Evolutionary conservation across 2,113 vertebrate genomes (phyloP), one percentile per base, ranked within the genome.

Genomic region (Antigone vipio): DNA sequence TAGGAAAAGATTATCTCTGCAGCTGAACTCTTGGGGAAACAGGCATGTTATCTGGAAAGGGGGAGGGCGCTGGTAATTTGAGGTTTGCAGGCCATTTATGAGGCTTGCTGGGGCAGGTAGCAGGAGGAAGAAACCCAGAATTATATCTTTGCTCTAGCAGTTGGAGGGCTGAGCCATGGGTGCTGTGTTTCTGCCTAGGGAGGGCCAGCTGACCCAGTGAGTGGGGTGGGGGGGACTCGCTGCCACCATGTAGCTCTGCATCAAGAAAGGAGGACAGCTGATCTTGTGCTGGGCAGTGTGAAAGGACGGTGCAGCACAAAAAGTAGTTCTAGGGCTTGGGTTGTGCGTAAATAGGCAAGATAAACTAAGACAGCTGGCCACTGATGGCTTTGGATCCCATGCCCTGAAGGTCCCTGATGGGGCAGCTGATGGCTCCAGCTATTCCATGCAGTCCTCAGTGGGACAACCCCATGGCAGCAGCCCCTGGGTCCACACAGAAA

Each of bases 1-100:
- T 82, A 26, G 34, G 89, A 96, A 86, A 96, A 94, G 73, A 89
- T 96, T 88, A 76, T 95, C 72, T 93, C 45, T 69, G 35, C 75
- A 97, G 91, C 21, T 40, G 12, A 92, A 92, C 79, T 88, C 59
- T n/a, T 95, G 74, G 47, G 27, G 40, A 68, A 83, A 93, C 23
- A 86, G 15, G n/a, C 22, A 20, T 44, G 44, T 45, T 72, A 50
- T 76, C 75, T 89, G 60, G 34, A 42, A 64, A 94, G 19, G 6
- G 35, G 32, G 49, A 64, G 19, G 34, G 15, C 4, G 20, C 55
- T 73, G 68, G 42, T 69, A 47, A 27, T 68, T 85, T 71, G 42
- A 77, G 35, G 27, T 94, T 47, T 86, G 66, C 34, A 20, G 4
- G 1, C 71, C 34, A 47, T 64, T 89, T 79, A 32, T 23, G 30